Base-by-base conservation (phyloP, 2,797 vertebrate genomes). In the Tympanoctomys barrerae region DNA sequence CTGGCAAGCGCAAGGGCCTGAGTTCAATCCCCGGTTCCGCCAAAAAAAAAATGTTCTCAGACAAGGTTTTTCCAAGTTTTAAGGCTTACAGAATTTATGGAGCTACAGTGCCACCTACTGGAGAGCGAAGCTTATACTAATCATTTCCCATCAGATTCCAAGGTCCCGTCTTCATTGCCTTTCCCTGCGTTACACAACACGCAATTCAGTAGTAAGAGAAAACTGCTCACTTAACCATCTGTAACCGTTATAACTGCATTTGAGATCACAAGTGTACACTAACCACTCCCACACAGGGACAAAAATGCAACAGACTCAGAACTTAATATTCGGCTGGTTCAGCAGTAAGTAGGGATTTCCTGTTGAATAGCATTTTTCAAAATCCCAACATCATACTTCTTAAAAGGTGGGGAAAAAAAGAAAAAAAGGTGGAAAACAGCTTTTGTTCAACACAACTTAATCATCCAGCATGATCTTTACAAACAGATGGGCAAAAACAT, bases 81-180 rank as follows among this genome's bases (percentile, higher is more conserved):
- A 90, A 13, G 7, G 80, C 81, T 87, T 16, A 42, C 75, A 81
- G 57, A 94, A 87, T 5, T 36, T 57, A 6, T 24, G 84, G 59
- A 95, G 66, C 62, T 16, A 93, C 36, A 94, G 95, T 96, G 98
- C 98, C 98, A 98, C 68, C 98, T 98, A 71, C 96, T 70, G 98
- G 98, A 87, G 1, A 95, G 2, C 0, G 42, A 82, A 18, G 36
- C 81, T 46, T 36, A 93, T 18, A 21, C n/a, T 49, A 78, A 9
- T 68, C 21, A 2, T 36, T 46, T 80, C 28, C 59, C 78, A 93
- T 36, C 68, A 86, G 75, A 86, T 93, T 87, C 36, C 73, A 91
- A 64, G 11, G n/a, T 70, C n/a, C 13, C 12, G 33, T 68, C 54
- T 94, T 83, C 2, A 91, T 0, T 49, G 19, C 0, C 1, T 95